Evolutionary conservation across 2,113 vertebrate species (phyloP), one percentile per base, ranked within the genome.

Genomic region (Gulo gulo): DNA sequence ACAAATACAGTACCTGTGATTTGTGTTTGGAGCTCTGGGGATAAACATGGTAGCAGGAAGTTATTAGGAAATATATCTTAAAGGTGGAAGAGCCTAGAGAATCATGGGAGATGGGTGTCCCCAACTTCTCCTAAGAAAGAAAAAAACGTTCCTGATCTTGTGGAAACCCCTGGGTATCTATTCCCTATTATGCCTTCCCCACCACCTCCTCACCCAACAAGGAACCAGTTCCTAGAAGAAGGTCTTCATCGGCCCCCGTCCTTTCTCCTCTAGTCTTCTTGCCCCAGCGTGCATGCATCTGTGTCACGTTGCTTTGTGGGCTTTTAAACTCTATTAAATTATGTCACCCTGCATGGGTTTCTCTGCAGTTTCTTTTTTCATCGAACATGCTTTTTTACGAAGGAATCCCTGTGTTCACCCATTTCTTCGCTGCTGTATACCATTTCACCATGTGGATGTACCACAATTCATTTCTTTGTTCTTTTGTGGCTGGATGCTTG

Each of bases 1-100:
- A 85, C 29, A 65, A 69, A 57, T n/a, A 67, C 0, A 2, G 57
- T 24, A 61, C 29, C 34, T 85, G 42, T 47, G 24, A 29, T 47
- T 94, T 50, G 6, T 23, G 7, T 86, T 47, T 59, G 20, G 50
- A 63, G 13, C 52, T 96, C 88, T 82, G 24, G 21, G 11, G 50
- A 67, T 78, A 91, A 82, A 52, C 10, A 20, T 4, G 14, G 57
- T 65, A 61, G 52, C 7, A 71, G 80, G 78, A 59, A 73, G 20
- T 88, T 78, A 74, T 57, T 45, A 86, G 86, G 83, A 78, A 74
- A 86, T 86, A 7, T 36, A 73, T 84, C 59, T 97, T 79, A 73
- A 95, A 94, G 86, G 26, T 8, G 63, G 84, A 18, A 57, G 59
- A 12, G 12, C 31, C 47, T 16, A 31, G 83, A 88, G 42, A 63